Evolutionary conservation across 2,888 invertebrate genomes (phyloP), one percentile per base, ranked within the genome.

Genomic region (Pantelozetes paolii): DNA sequence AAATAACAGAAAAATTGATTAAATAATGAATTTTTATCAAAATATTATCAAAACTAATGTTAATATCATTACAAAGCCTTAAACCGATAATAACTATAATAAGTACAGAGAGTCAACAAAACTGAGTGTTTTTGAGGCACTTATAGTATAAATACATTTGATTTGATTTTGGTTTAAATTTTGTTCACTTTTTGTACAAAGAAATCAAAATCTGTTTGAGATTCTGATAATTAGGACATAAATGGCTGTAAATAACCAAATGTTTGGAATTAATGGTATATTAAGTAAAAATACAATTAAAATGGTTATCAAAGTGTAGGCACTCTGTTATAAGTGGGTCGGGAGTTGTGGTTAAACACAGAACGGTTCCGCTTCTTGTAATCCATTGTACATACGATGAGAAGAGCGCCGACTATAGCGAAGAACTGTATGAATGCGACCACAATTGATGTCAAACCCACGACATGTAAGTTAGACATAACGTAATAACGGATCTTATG

Each of bases 401-500:
- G 83, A 87, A 90, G 89, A 45, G 90, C 89, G 1, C 89, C 87
- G 76, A 90, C 87, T 76, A 90, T 83, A 5, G 90, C 90, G 81
- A 89, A 89, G 54, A 90, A 81, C 86, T 89, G 85, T 40, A 87
- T 73, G 79, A 91, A 89, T 5, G 89, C 90, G 30, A 92, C 87
- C 23, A 88, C 86, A 75, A 92, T 84, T 8, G 89, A 90, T 23
- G 90, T 86, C 70, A 89, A 87, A 1, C 90, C 91, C n/a, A 92
- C 86, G 64, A 91, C 86, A 80, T 91, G 89, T 74, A 92, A 85
- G 79, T 91, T 87, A 77, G 89, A 88, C 42, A 89, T 85, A 75
- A 92, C 86, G 89, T 90, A 90, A 82, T 87, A 86, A 79, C 90
- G 88, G 76, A 92, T 86, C 76, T 89, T 88, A 71, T 86, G 86